These are phyloP conservation scores for Pygmarrhopalites habei DNA, from an alignment of 1,140 invertebrate genomes.

Conservation along the genomic window DNA sequence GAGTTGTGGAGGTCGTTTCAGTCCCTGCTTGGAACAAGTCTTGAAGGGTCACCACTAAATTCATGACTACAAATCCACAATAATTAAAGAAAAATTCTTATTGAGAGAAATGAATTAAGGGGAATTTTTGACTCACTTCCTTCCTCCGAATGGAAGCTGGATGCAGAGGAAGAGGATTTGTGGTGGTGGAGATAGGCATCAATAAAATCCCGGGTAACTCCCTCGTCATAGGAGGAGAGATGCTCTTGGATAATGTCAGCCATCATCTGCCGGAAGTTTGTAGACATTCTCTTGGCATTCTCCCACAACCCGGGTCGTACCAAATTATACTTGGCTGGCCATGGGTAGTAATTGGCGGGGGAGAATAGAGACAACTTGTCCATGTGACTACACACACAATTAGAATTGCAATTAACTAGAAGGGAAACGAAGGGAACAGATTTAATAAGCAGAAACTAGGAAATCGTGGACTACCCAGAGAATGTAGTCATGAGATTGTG, in stretches of 20 bases:
- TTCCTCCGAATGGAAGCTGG: constrained; percentile 26
- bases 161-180: background rate
- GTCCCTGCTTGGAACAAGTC: constrained; percentile 35
- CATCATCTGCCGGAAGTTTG: background rate
- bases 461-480: constrained; percentile 7
- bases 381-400: constrained; percentile 1
- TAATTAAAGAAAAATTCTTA: background rate
- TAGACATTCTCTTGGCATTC: background rate
- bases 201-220: constrained; percentile 69
- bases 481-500: constrained; percentile 5
- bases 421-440: too few species aligned
- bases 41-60: background rate
- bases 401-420: too few species aligned
- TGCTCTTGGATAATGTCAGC: constrained; percentile 59
- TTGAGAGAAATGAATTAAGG: background rate
- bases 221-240: constrained; percentile 55
- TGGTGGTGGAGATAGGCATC: constrained; percentile 61
- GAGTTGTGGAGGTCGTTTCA: constrained; percentile 47
- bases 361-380: background rate
- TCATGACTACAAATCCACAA: constrained; percentile 1
- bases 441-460: background rate
- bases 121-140: constrained; percentile 16
- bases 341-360: constrained; percentile 10
- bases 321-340: constrained; percentile 21
- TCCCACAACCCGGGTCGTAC: constrained; percentile 6